Conservation (phyloP, 2,797 vertebrate species). For the Cephalopachus bancanus region DNA sequence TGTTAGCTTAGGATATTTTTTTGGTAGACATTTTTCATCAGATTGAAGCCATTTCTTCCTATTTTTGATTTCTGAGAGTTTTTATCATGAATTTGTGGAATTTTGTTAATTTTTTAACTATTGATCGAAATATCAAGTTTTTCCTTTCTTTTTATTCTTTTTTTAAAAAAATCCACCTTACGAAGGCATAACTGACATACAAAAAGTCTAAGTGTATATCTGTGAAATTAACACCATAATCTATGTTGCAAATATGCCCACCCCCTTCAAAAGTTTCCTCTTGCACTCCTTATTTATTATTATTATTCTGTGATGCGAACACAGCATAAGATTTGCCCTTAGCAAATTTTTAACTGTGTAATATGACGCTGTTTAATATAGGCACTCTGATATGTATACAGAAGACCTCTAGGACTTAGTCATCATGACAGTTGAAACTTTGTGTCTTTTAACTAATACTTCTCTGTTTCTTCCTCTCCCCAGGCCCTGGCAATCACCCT, state of each 20-base stretch:
- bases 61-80: slow-evolving; percentile 28
- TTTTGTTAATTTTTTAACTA: slow-evolving; percentile 34
- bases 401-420: not conserved
- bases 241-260: not conserved
- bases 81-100: not conserved
- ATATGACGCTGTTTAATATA: not conserved
- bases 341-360: not conserved
- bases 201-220: not conserved
- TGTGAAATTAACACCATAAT: not conserved
- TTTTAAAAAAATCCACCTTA: not conserved
- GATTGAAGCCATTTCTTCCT: not conserved
- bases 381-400: not conserved
- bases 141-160: not conserved
- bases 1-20: not conserved
- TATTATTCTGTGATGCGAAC: not conserved
- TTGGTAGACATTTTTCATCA: not conserved
- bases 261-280: not conserved
- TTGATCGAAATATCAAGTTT: slow-evolving; percentile 42
- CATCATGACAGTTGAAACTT: not conserved
- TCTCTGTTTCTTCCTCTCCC: not conserved
- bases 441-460: not conserved
- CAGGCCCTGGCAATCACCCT: not conserved
- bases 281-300: not conserved
- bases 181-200: not conserved
- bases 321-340: not conserved